phyloP scores from a whole-genome alignment of 2,888 invertebrate species.

The Plusia festucae region DNA sequence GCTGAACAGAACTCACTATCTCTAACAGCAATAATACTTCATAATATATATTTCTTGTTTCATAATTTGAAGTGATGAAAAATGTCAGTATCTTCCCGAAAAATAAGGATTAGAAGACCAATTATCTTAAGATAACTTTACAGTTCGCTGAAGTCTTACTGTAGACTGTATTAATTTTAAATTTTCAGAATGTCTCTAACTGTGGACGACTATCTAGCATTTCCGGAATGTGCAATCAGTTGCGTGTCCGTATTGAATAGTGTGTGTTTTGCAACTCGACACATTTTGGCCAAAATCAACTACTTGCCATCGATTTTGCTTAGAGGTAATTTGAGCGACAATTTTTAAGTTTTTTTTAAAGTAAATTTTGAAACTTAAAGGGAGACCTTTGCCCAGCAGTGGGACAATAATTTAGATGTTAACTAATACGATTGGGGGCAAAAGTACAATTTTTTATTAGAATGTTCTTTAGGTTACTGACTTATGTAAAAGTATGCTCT shows the following conservation, averaged over 20 bases:
- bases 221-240: conserved; percentile 88
- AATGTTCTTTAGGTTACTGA: too few relatives aligned
- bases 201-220: conserved; percentile 84
- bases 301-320: conserved; percentile 78
- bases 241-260: conserved; percentile 86
- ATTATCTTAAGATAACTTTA: neutral
- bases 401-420: neutral
- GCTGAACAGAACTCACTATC: too few relatives aligned
- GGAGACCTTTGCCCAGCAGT: too few relatives aligned
- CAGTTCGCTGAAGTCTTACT: neutral
- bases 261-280: conserved; percentile 76
- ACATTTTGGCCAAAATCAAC: conserved; percentile 74
- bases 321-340: conserved; percentile 67
- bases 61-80: too few relatives aligned
- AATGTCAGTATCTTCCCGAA: too few relatives aligned
- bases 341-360: too few relatives aligned
- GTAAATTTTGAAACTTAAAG: too few relatives aligned
- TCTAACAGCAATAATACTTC: too few relatives aligned
- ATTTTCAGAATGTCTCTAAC: conserved; percentile 83
- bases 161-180: conserved; percentile 78
- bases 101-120: neutral
- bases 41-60: too few relatives aligned
- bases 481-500: too few relatives aligned
- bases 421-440: neutral
- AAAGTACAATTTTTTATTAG: too few relatives aligned